Evolutionary conservation across 2,113 vertebrate genomes (phyloP).

Genomic region (Holacanthus passer): DNA sequence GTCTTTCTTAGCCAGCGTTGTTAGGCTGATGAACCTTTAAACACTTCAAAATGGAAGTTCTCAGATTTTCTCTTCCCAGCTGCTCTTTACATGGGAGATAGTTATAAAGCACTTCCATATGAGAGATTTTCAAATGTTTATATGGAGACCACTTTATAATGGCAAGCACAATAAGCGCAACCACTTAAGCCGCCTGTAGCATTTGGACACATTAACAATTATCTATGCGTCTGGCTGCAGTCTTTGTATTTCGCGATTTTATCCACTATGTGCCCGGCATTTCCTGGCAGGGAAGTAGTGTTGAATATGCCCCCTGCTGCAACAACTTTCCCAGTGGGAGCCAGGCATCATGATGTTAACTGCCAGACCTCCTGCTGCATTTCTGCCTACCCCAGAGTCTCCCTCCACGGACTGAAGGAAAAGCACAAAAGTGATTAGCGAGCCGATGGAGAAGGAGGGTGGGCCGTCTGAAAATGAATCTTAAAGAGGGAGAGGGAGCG

Average conservation of each 20-base stretch:
- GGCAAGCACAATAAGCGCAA: conserved; percentile 26
- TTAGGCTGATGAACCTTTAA: neutral
- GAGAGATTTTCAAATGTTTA: conserved; percentile 30
- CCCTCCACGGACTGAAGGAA: conserved; percentile 75
- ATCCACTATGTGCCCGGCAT: conserved; percentile 61
- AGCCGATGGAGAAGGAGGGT: conserved; percentile 59
- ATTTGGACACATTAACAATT: conserved; percentile 60
- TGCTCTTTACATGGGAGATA: conserved; percentile 15
- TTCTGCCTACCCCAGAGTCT: conserved; percentile 69
- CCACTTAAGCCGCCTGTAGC: conserved; percentile 48
- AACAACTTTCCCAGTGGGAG: conserved; percentile 66
- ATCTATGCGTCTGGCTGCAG: conserved; percentile 68
- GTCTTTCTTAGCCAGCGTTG: neutral
- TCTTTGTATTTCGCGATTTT: conserved; percentile 69
- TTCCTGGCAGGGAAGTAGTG: conserved; percentile 70
- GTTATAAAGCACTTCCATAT: conserved; percentile 1
- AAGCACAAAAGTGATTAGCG: conserved; percentile 84
- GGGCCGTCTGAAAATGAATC: conserved; percentile 63
- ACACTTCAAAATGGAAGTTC: neutral
- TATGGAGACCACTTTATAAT: conserved; percentile 24
- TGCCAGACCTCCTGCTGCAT: conserved; percentile 67
- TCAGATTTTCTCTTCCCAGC: neutral
- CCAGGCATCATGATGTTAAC: conserved; percentile 64
- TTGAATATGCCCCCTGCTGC: conserved; percentile 71
- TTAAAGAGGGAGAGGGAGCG: conserved; percentile 53